Base-by-base conservation (phyloP, 2,113 vertebrate species). In the Brachirus orientalis region DNA sequence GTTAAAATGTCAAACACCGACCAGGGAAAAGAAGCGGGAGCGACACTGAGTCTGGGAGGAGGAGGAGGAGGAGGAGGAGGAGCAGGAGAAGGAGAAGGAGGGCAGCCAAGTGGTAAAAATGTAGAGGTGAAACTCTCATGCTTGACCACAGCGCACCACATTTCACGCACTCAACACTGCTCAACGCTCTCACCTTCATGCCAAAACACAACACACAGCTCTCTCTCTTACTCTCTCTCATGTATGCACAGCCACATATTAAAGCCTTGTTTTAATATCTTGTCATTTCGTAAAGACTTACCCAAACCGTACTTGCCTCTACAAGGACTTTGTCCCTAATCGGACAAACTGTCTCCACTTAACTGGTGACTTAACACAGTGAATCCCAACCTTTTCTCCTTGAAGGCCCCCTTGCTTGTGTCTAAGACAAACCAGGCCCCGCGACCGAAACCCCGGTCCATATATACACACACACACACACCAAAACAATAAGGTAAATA, bases 1-100 rank as follows among this genome's bases (percentile, higher is more conserved):
- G 72, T 74, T 82, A 75, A 83, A 86, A 84, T 80, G 80, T 80
- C 82, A 86, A 83, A 73, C 16, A 10, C 6, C n/a, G 5, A 52
- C 54, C 50, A 16, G 58, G 70, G 63, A 79, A 63, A 72, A 53
- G 53, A 18, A 53, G 36, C 33, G 19, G 52, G 46, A 12, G 10
- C 45, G 8, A 19, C 17, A 19, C 17, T 3, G 33, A 16, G n/a
- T n/a, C n/a, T n/a, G n/a, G n/a, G 28, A 7, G 40, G 16, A 35
- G 4, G 17, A n/a, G 35, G 38, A 41, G 20, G 48, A n/a, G 59
- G 11, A 36, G 46, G 28, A 41, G 63, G 45, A 57, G 16, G 45
- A 51, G 16, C 10, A 28, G 28, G 28, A 28, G 28, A 3, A 28
- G 28, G 28, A 28, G 28, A 28, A 28, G 28, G 28, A 28, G 28